Evolutionary conservation across 2,113 vertebrate species (phyloP).

Genomic region (Arenaria interpres): DNA sequence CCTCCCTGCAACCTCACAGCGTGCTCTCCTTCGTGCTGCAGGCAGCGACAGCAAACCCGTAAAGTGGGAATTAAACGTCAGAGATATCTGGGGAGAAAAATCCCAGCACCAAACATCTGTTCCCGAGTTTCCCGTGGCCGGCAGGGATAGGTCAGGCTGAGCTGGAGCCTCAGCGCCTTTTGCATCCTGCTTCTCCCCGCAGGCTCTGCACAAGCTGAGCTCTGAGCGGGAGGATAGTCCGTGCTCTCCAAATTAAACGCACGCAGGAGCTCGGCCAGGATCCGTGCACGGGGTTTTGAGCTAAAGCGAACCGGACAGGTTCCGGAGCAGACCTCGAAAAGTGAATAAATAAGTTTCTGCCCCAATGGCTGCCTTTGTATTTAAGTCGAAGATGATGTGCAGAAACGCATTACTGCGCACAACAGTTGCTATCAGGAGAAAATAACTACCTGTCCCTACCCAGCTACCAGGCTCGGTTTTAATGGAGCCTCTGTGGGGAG

Average conservation of each 20-base stretch:
- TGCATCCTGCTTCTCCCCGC: background rate
- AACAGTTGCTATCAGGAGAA: background rate
- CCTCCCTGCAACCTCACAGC: background rate
- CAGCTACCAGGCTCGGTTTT: background rate
- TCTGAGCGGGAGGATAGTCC: background rate
- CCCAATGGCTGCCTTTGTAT: background rate
- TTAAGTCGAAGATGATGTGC: background rate
- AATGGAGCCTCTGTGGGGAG: background rate
- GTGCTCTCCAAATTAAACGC: background rate
- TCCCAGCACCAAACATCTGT: background rate
- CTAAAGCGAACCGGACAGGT: rapidly evolving
- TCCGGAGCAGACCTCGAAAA: background rate
- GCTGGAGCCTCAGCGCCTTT: background rate
- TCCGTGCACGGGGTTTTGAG: rapidly evolving
- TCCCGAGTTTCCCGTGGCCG: background rate
- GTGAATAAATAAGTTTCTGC: background rate
- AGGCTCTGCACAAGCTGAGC: constrained; percentile 27
- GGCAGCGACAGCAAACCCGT: background rate
- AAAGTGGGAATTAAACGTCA: background rate
- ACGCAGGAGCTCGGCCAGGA: background rate
- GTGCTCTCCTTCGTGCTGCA: rapidly evolving
- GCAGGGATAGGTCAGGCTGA: background rate
- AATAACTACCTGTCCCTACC: background rate
- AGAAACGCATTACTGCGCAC: background rate
- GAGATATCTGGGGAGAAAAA: background rate